phyloP scores from a whole-genome alignment of 2,797 vertebrate genomes.

The Otolemur crassicaudatus region DNA sequence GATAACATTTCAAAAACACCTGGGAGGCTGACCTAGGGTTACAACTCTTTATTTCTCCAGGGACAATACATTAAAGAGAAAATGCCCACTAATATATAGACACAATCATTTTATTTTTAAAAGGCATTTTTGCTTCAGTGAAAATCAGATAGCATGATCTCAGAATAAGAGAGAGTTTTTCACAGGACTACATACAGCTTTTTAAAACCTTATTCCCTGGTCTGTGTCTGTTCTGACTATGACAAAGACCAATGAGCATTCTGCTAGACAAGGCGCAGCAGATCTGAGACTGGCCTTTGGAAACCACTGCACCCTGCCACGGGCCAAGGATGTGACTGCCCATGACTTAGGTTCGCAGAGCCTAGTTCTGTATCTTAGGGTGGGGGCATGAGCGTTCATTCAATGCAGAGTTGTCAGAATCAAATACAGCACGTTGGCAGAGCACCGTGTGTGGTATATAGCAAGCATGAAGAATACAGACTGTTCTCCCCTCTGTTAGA shows the following conservation, averaged over 20 bases:
- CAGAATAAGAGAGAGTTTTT: neutral
- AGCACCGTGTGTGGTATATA: neutral
- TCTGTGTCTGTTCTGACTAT: slow-evolving; percentile 4
- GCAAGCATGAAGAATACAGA: neutral
- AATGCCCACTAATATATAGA: neutral
- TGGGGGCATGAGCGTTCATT: neutral
- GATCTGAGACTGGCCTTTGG: neutral
- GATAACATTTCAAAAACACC: neutral
- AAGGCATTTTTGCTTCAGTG: neutral
- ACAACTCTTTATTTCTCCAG: neutral
- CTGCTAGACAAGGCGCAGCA: neutral
- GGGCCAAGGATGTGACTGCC: neutral
- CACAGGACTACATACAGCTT: neutral
- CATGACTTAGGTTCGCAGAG: neutral
- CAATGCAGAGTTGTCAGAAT: neutral
- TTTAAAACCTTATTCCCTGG: neutral
- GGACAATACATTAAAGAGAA: neutral
- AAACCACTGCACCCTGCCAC: slow-evolving; percentile 17
- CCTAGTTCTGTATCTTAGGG: neutral
- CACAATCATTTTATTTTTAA: slow-evolving; percentile 17
- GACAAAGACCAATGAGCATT: neutral
- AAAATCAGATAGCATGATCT: slow-evolving; percentile 16
- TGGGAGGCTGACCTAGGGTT: neutral
- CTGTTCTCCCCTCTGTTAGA: neutral
- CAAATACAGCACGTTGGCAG: neutral